These are phyloP conservation scores for Horisme vitalbata DNA, from an alignment of 2,888 invertebrate species.

Conservation along the genomic window DNA sequence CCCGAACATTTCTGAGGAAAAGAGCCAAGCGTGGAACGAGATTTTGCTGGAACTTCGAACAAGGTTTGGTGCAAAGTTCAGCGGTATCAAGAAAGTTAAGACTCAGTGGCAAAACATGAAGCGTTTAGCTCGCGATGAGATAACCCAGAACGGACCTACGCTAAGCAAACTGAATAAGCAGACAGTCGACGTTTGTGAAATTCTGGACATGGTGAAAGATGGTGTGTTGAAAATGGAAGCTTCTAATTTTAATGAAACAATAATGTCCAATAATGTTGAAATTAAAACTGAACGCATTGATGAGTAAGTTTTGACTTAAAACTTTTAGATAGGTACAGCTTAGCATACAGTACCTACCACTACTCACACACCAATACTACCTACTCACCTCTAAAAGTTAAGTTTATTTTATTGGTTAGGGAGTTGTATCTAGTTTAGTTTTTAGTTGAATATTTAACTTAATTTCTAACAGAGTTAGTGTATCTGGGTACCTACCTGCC, in stretches of 20 bases:
- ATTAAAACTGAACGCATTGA: constrained; percentile 73
- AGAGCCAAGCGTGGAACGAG: constrained; percentile 74
- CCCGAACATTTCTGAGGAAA: constrained; percentile 71
- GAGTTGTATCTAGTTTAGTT: too few species aligned
- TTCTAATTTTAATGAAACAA: constrained; percentile 52
- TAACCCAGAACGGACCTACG: constrained; percentile 54
- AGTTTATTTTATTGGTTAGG: too few species aligned
- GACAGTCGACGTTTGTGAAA: constrained; percentile 66
- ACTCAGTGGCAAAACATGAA: constrained; percentile 81
- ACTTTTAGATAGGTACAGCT: too few species aligned
- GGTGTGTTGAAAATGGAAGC: constrained; percentile 55
- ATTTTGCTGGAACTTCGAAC: constrained; percentile 59
- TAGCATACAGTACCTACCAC: too few species aligned
- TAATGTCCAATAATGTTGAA: constrained; percentile 60
- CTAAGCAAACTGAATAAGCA: constrained; percentile 59
- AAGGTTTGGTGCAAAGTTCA: constrained; percentile 70
- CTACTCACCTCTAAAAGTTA: too few species aligned
- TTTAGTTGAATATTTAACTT: too few species aligned
- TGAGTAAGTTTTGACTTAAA: constrained; percentile 62
- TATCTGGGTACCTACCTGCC: too few species aligned
- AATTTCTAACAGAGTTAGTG: too few species aligned
- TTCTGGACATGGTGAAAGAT: constrained; percentile 64
- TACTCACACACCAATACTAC: too few species aligned
- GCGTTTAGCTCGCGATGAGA: constrained; percentile 73
- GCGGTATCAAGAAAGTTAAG: constrained; percentile 70